Percentiles rank a stretch among this genome's conserved stretches.
These are phyloP conservation scores for Lacerta viridis DNA, from an alignment of 2,797 vertebrate genomes.

Conservation along the genomic window DNA sequence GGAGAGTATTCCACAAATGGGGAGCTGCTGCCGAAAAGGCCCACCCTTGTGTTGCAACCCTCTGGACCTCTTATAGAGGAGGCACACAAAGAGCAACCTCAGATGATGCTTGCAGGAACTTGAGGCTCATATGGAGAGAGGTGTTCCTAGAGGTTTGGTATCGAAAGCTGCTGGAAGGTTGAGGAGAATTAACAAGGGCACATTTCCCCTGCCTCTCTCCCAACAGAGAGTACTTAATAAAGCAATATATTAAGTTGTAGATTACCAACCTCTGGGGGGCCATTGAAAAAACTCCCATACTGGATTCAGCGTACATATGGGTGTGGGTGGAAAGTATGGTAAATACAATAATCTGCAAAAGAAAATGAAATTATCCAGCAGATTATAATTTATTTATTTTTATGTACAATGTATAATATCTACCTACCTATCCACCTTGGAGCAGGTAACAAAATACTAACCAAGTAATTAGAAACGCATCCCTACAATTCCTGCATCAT, in stretches of 20 bases:
- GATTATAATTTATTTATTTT: background rate
- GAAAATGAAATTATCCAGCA: conserved; percentile 20
- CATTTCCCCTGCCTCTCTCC: background rate
- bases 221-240: background rate
- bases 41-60: no score
- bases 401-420: background rate
- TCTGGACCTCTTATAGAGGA: no score
- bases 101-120: no score
- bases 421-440: background rate
- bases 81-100: no score
- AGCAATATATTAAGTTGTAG: background rate
- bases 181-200: no score
- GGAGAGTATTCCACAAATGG: background rate
- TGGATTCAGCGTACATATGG: conserved; percentile 68
- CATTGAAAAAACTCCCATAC: conserved; percentile 52
- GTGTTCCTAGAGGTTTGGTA: no score
- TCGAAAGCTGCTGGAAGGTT: no score
- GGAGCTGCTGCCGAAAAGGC: background rate
- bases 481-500: background rate
- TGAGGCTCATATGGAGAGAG: no score
- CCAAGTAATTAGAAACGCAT: background rate
- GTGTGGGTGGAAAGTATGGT: conserved; percentile 65
- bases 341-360: conserved; percentile 72
- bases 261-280: conserved; percentile 74
- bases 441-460: background rate